Evolutionary conservation across 2,797 vertebrate species (phyloP), one percentile per base, ranked within the genome.

Genomic region (Crenuchus spilurus): DNA sequence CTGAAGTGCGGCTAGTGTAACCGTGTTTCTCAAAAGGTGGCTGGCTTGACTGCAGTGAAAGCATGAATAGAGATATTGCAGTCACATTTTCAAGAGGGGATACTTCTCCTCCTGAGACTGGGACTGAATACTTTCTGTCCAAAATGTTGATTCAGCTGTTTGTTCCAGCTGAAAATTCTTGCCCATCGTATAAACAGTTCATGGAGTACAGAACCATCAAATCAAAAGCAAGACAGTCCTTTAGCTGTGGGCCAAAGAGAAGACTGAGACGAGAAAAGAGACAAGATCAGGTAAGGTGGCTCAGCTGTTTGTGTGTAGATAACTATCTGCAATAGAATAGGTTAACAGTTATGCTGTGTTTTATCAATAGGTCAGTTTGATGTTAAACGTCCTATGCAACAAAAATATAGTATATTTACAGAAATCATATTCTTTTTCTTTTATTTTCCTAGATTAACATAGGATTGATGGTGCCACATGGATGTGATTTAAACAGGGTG

Each of bases 181-280:
- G 77, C 30, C 72, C 67, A 75, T 75, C 66, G 24, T 79, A 60
- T 58, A 70, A 60, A 71, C 77, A 75, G 22, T 79, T 71, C 41
- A 79, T 79, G 65, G 61, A 75, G 58, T 71, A 71, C 39, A 79
- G 51, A 75, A 75, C 13, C 72, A 57, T 16, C 1, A 79, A 70
- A 26, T 75, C 66, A 10, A 77, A 77, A 67, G 70, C 70, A 75
- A n/a, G n/a, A n/a, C n/a, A n/a, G n/a, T n/a, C n/a, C n/a, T n/a
- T n/a, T n/a, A 79, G 37, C 60, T 79, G 35, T 79, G 58, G 58
- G 60, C 57, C 72, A 61, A 75, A 79, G 44, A 57, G 55, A 70
- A 18, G 42, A 51, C 24, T 1, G 16, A 52, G 9, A 44, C 39
- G 44, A 78, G 33, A 61, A 69, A 71, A 18, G 66, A 69, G 31